These are phyloP conservation scores for Oncorhynchus tshawytscha DNA, from an alignment of 2,113 vertebrate genomes.

Conservation along the genomic window DNA sequence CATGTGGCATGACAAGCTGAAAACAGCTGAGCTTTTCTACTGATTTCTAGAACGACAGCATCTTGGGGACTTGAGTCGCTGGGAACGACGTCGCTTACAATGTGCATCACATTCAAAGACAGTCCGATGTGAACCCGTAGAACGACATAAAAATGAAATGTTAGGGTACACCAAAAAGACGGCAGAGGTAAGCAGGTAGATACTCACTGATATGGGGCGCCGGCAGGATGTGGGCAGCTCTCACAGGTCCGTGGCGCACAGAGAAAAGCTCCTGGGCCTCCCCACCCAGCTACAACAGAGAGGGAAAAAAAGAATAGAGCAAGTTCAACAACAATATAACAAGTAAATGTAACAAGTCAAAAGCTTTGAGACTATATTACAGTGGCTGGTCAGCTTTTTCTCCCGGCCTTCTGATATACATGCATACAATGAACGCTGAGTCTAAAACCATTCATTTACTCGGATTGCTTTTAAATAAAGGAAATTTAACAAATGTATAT, in stretches of 20 bases:
- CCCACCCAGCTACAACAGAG: constrained; percentile 80
- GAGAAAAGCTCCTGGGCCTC: constrained; percentile 98
- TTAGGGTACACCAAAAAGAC: too few species aligned
- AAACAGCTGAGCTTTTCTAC: constrained; percentile 6
- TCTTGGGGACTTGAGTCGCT: not conserved
- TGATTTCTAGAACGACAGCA: not conserved
- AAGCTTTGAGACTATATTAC: too few species aligned
- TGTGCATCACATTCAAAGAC: not conserved
- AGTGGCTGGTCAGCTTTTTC: too few species aligned
- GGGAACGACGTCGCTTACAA: not conserved
- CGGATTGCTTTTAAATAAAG: constrained; percentile 18
- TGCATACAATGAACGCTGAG: not conserved
- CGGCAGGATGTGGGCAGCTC: constrained; percentile 89
- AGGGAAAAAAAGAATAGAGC: not conserved
- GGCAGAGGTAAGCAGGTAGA: not conserved
- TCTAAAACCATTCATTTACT: not conserved
- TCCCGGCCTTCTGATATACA: not conserved
- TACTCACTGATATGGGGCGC: constrained; percentile 89
- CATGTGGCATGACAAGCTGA: constrained; percentile 2
- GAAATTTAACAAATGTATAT: constrained; percentile 1
- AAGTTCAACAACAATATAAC: not conserved
- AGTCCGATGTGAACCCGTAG: not conserved
- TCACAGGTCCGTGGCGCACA: constrained; percentile 88
- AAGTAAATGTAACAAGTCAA: not conserved
- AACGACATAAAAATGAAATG: not conserved